Evolutionary conservation across 2,888 invertebrate species (phyloP), one percentile per base, ranked within the genome.

Genomic region (Luffia ferchaultella): DNA sequence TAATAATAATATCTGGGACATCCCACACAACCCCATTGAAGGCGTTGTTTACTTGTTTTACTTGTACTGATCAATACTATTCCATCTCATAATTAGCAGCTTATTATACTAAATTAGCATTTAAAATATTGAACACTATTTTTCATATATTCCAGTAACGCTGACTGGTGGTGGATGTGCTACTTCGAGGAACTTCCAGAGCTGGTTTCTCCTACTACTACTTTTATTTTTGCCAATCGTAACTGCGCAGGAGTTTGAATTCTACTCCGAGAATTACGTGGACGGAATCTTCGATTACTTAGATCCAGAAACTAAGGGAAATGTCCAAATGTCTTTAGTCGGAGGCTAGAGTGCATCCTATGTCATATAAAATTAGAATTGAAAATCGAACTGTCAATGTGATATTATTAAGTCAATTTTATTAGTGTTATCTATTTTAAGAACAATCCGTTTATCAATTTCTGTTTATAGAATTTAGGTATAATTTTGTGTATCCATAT

Each of bases 161-260:
- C 12, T 30, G 30, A 80, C 79, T 0, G 73, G 74, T 55, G 78
- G 73, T 58, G 63, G 65, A 5, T 61, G 68, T 44, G n/a, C 49
- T 58, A 68, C 1, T 65, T 62, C n/a, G 42, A 18, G 42, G 48
- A 59, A 62, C 57, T 64, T 69, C 50, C 63, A 63, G 42, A 73
- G 64, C 55, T 76, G 76, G 74, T 60, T 77, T n/a, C 62, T 76
- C 2, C 58, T 76, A 15, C 55, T 79, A 5, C 60, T 79, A 1
- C 60, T 80, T 20, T 60, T 75, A 30, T 62, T 76, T n/a, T 62
- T 79, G 2, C 76, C 77, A 1, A 57, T 70, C 56, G 55, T 73
- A 42, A 65, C 63, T 18, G 67, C 70, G 5, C 66, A 75, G 50
- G 70, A 73, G 20, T 30, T 40, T 2, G 43, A 18, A n/a, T 45